These are phyloP conservation scores for Psilopogon haemacephalus DNA, from an alignment of 2,113 vertebrate species.

Conservation along the genomic window DNA sequence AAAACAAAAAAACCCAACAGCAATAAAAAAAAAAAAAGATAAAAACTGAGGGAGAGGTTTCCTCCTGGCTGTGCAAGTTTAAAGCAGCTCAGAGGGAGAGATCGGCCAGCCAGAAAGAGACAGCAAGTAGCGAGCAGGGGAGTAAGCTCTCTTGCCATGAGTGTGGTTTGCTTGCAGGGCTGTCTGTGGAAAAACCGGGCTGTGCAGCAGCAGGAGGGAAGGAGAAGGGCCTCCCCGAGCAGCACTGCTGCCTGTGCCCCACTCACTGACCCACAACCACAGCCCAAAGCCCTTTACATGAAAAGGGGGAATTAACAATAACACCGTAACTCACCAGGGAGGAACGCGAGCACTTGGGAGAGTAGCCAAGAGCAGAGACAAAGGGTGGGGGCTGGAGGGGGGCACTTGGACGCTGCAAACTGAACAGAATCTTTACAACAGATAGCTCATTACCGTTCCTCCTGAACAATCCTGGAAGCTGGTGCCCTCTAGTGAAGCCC, in stretches of 20 bases:
- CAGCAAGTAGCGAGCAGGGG: not conserved
- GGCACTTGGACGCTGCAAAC: not conserved
- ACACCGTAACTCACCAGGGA: not conserved
- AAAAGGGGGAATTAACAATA: not conserved
- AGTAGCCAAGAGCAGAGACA: not conserved
- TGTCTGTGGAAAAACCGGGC: rapidly evolving
- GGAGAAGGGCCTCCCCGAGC: not conserved
- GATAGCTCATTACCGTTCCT: not conserved
- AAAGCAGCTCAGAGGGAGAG: not conserved
- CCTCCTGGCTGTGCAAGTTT: not conserved
- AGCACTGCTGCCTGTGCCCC: not conserved
- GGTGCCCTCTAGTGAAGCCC: slow-evolving; percentile 44
- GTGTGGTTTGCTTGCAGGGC: not conserved
- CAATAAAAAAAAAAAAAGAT: not conserved
- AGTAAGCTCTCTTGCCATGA: not conserved
- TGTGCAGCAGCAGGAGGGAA: not conserved
- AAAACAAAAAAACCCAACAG: not conserved
- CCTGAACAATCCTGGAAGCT: not conserved
- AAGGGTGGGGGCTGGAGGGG: not conserved
- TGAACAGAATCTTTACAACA: not conserved
- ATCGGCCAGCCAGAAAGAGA: not conserved
- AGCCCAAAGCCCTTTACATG: not conserved
- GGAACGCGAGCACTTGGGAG: not conserved
- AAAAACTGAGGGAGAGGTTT: not conserved
- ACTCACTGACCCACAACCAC: not conserved